A percentile compares a stretch with the other conserved stretches of the same genome.
phyloP scores from a whole-genome alignment of 1,140 invertebrate genomes.

The Caenorhabditis inopinata region DNA sequence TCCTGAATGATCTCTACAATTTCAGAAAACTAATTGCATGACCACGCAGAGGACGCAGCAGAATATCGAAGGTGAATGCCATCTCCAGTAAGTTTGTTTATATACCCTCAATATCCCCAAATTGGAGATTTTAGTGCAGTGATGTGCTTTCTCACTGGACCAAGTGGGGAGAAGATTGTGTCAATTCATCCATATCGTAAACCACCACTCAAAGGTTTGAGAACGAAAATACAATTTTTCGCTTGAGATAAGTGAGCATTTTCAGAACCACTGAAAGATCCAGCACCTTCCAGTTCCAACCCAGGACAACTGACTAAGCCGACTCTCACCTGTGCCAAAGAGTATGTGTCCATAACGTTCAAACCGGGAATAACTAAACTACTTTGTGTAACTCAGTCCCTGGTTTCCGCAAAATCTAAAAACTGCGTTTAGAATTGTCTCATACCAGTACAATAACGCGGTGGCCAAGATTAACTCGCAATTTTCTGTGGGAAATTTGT shows the following conservation, averaged over 20 bases:
- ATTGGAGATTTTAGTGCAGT: not conserved
- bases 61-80: not conserved
- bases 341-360: not conserved
- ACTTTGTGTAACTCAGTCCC: too few relatives aligned
- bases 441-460: too few relatives aligned
- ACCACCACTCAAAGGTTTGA: not conserved
- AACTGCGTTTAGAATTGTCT: too few relatives aligned
- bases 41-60: not conserved
- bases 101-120: not conserved
- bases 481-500: too few relatives aligned
- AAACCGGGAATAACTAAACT: too few relatives aligned
- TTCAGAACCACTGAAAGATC: not conserved
- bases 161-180: not conserved
- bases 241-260: not conserved
- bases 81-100: not conserved
- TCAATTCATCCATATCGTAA: constrained; percentile 10
- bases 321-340: not conserved
- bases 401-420: too few relatives aligned
- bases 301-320: not conserved
- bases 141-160: not conserved
- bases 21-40: too few relatives aligned
- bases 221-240: not conserved
- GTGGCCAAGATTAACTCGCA: too few relatives aligned
- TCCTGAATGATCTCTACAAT: too few relatives aligned
- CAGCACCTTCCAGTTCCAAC: not conserved